Conservation (phyloP, 1,140 invertebrate genomes). For the Cephus cinctus region DNA sequence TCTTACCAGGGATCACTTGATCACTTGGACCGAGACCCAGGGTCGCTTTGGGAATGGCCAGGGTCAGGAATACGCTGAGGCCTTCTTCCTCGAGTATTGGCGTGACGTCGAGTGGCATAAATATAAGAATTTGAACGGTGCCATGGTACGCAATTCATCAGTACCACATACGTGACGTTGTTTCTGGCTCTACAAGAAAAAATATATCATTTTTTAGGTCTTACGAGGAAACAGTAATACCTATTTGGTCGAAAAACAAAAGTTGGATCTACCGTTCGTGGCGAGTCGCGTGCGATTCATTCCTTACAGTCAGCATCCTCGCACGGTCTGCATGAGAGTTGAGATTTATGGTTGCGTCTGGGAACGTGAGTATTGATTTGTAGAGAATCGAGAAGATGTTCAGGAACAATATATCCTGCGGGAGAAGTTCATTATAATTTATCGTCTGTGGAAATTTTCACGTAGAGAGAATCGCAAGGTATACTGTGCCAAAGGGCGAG, state of each 20-base stretch:
- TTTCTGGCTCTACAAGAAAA: background rate
- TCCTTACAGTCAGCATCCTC: constrained; percentile 82
- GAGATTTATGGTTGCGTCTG: constrained; percentile 86
- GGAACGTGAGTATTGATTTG: constrained; percentile 70
- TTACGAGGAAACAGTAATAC: constrained; percentile 89
- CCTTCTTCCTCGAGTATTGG: constrained; percentile 86
- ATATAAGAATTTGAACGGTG: constrained; percentile 75
- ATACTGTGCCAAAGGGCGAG: constrained; percentile 65
- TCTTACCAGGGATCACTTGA: constrained; percentile 71
- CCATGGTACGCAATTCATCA: constrained; percentile 61
- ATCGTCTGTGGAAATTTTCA: background rate
- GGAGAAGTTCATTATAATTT: background rate
- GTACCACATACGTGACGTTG: background rate
- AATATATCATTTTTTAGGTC: constrained; percentile 62
- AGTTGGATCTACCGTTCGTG: constrained; percentile 80
- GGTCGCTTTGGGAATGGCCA: constrained; percentile 93
- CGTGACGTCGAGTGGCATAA: constrained; percentile 72
- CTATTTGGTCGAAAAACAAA: constrained; percentile 76
- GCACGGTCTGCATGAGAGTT: constrained; percentile 90
- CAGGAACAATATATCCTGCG: constrained; percentile 6
- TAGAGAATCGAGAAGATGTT: too few relatives aligned
- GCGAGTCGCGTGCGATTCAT: constrained; percentile 86
- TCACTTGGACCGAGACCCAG: constrained; percentile 87
- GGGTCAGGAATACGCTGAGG: constrained; percentile 84
- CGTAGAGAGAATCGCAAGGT: constrained; percentile 62